A percentile compares a stretch with the other conserved stretches of the same genome.
These are phyloP conservation scores for Trichoplusia ni DNA, from an alignment of 1,140 invertebrate genomes.

Conservation along the genomic window DNA sequence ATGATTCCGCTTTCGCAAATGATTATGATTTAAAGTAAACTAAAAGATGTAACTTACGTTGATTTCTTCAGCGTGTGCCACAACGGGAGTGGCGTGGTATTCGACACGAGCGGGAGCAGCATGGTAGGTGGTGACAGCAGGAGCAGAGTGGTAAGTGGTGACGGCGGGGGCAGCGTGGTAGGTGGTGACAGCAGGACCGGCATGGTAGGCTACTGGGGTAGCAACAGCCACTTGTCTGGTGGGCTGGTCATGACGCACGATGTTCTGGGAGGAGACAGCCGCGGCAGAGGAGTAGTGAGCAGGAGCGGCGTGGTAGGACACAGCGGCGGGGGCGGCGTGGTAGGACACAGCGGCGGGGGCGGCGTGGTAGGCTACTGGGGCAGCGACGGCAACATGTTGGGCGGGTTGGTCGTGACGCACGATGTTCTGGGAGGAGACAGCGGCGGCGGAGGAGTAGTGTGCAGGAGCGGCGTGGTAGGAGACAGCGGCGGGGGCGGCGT, in stretches of 20 bases:
- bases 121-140: constrained; percentile 37
- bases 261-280: constrained; percentile 63
- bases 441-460: constrained; percentile 56
- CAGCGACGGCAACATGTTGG: constrained; percentile 45
- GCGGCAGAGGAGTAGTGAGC: constrained; percentile 53
- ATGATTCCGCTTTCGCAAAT: no score
- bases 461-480: constrained; percentile 31
- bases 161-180: constrained; percentile 30
- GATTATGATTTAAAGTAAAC: no score
- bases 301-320: constrained; percentile 54
- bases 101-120: constrained; percentile 37
- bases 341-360: constrained; percentile 42
- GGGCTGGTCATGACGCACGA: constrained; percentile 50
- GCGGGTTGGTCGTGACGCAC: constrained; percentile 52
- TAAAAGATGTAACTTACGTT: constrained; percentile 1
- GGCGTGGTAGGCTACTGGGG: constrained; percentile 37
- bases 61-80: background rate
- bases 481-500: constrained; percentile 44
- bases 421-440: constrained; percentile 66
- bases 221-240: constrained; percentile 47
- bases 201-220: constrained; percentile 21
- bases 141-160: constrained; percentile 36
- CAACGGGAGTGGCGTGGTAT: constrained; percentile 25
- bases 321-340: constrained; percentile 54
- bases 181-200: constrained; percentile 39